Evolutionary conservation across 2,888 invertebrate genomes (phyloP), one percentile per base, ranked within the genome.

Genomic region (Drosophila subquinaria): DNA sequence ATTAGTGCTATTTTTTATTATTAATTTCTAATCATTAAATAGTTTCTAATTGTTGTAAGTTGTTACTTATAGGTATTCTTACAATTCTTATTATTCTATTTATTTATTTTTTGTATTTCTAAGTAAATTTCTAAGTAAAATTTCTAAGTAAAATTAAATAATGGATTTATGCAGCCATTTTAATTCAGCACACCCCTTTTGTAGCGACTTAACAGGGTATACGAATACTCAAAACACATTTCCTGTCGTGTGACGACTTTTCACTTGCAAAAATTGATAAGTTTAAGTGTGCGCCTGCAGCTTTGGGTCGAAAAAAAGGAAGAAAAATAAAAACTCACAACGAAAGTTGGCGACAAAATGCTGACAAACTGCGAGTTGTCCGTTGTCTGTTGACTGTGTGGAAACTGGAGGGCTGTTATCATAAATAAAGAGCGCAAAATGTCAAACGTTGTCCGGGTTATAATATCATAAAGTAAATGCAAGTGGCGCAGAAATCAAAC

Each of bases 381-480:
- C 35, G 45, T n/a, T n/a, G 52, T 35, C 47, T 59, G 53, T 36
- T 8, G 17, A 15, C 45, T 67, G 68, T 69, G 66, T 69, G 55
- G 61, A 66, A 84, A 74, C 75, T 63, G 74, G 13, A 30, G 47
- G 36, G 62, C 80, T 82, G 82, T 84, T 87, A 84, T 87, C 87
- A 87, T 85, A 85, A 85, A 85, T 85, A 85, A 87, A 76, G 79
- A 71, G 73, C 77, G 78, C 73, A 74, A 85, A 84, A 85, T 84
- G 84, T 84, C 84, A 83, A 81, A 81, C 79, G 76, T 70, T 70
- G 76, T 76, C 76, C 85, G 76, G 66, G 73, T 69, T 77, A 77
- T 85, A 82, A 82, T 87, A 88, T 85, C 86, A 86, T 87, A 87
- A 87, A 87, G 81, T 81, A 88, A 86, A 87, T 88, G 82, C 84